Evolutionary conservation across 2,113 vertebrate genomes (phyloP).

Genomic region (Morone chrysops): DNA sequence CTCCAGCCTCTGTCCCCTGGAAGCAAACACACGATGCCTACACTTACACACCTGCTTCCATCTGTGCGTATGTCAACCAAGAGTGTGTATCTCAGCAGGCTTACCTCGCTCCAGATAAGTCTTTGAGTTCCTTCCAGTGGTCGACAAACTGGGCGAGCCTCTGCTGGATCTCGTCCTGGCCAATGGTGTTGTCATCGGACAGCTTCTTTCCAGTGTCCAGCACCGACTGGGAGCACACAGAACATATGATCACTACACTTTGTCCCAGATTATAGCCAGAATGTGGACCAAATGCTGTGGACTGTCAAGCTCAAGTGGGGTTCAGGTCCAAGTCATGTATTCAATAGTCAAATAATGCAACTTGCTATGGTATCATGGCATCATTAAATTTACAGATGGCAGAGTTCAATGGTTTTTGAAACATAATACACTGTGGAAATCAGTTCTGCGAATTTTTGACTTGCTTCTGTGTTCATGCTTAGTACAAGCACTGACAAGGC

Average conservation of each 20-base stretch:
- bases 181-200: constrained; percentile 97
- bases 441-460: too few relatives aligned
- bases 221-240: constrained; percentile 87
- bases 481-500: too few relatives aligned
- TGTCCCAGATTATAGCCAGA: not conserved
- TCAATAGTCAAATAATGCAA: not conserved
- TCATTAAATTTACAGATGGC: not conserved
- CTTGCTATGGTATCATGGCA: not conserved
- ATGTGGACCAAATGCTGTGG: too few relatives aligned
- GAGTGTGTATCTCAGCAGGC: not conserved
- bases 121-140: constrained; percentile 97
- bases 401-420: too few relatives aligned
- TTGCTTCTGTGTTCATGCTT: too few relatives aligned
- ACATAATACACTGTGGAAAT: too few relatives aligned
- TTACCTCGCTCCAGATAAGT: constrained; percentile 92
- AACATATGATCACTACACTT: not conserved
- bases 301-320: not conserved
- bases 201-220: constrained; percentile 96
- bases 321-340: not conserved
- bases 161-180: constrained; percentile 98
- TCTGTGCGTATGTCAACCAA: not conserved
- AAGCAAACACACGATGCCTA: not conserved
- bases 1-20: constrained; percentile 94
- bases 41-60: not conserved
- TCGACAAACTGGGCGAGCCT: constrained; percentile 96